Percentiles rank a stretch among this genome's conserved stretches.
These are phyloP conservation scores for Clarias batrachus DNA, from an alignment of 2,113 vertebrate genomes.

Conservation along the genomic window DNA sequence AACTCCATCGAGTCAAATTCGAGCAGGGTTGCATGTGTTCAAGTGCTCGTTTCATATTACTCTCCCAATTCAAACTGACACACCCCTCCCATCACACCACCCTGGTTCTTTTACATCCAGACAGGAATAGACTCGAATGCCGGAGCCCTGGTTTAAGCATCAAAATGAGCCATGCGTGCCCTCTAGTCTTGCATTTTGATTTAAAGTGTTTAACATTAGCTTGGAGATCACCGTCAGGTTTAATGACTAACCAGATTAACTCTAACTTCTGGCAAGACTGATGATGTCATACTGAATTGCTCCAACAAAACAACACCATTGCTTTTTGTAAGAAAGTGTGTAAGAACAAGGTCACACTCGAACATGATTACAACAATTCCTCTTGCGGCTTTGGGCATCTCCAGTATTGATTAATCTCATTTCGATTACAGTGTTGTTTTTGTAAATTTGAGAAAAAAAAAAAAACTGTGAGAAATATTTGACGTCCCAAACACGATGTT, in stretches of 20 bases:
- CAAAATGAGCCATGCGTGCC: conserved; percentile 32
- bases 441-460: background rate
- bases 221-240: background rate
- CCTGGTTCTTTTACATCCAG: conserved; percentile 50
- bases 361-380: background rate
- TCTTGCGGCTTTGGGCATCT: background rate
- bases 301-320: background rate
- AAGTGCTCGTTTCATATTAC: conserved; percentile 56
- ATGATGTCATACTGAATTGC: background rate
- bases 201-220: background rate
- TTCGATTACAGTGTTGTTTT: background rate
- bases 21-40: background rate
- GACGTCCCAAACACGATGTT: background rate
- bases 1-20: background rate
- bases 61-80: conserved; percentile 50
- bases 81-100: conserved; percentile 15
- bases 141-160: background rate
- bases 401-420: background rate
- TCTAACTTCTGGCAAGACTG: background rate
- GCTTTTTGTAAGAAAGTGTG: background rate
- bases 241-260: background rate
- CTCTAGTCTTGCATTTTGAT: background rate
- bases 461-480: background rate
- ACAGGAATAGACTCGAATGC: conserved; percentile 64
- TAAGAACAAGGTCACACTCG: background rate